These are phyloP conservation scores for Paraplagusia blochii DNA, from an alignment of 2,113 vertebrate species.

Conservation along the genomic window DNA sequence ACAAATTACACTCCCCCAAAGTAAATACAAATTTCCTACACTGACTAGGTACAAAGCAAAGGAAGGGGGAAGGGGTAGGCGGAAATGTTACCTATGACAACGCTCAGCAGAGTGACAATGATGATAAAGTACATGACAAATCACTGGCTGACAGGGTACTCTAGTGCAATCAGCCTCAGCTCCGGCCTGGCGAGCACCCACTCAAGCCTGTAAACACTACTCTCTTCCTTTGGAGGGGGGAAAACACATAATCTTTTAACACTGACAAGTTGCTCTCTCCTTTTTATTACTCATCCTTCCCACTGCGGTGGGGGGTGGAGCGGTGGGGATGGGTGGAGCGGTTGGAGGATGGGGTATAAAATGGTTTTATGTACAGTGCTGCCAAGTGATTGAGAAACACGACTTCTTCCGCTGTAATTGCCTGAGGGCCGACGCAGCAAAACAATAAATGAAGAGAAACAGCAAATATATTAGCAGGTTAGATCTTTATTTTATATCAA, in stretches of 20 bases:
- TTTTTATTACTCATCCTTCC: slow-evolving; percentile 73
- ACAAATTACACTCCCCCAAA: slow-evolving; percentile 98
- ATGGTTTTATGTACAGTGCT: slow-evolving; percentile 60
- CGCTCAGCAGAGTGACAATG: slow-evolving; percentile 80
- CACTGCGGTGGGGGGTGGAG: slow-evolving; percentile 45
- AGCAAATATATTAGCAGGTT: slow-evolving; percentile 69
- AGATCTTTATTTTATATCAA: slow-evolving; percentile 76
- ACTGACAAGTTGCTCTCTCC: slow-evolving; percentile 66
- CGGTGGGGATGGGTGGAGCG: slow-evolving; percentile 41
- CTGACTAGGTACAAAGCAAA: slow-evolving; percentile 81
- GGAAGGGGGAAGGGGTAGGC: slow-evolving; percentile 61
- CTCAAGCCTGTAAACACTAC: slow-evolving; percentile 81
- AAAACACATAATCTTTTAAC: slow-evolving; percentile 80
- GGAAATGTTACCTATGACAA: slow-evolving; percentile 77
- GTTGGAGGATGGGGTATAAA: slow-evolving; percentile 54
- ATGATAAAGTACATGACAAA: slow-evolving; percentile 88
- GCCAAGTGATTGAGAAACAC: slow-evolving; percentile 72
- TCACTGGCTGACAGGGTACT: slow-evolving; percentile 79
- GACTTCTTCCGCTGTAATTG: slow-evolving; percentile 68
- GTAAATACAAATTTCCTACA: slow-evolving; percentile 99
- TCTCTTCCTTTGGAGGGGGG: slow-evolving; percentile 74
- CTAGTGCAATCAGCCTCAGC: slow-evolving; percentile 78
- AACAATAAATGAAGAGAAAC: slow-evolving; percentile 71
- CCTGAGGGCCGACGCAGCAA: slow-evolving; percentile 71
- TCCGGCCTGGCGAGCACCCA: slow-evolving; percentile 72